Percentiles rank a stretch among this genome's conserved stretches.
Evolutionary conservation across 2,113 vertebrate species (phyloP).

Genomic region (Chlorodrepanis virens): DNA sequence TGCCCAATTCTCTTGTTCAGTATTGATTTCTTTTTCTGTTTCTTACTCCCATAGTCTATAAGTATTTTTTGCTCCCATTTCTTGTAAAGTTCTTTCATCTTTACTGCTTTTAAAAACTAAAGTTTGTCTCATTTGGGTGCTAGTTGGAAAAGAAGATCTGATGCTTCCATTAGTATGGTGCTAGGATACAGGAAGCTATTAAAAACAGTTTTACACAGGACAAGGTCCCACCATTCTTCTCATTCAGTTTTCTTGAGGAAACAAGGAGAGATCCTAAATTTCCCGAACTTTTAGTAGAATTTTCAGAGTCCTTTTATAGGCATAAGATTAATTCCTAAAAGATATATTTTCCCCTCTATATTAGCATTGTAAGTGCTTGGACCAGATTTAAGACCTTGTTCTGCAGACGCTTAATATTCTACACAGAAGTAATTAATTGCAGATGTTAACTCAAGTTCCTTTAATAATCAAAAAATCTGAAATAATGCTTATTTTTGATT

Average conservation of each 20-base stretch:
- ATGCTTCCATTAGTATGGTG: background rate
- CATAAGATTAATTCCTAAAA: background rate
- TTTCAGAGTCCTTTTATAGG: background rate
- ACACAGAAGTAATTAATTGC: background rate
- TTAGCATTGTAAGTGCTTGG: background rate
- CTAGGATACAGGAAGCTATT: background rate
- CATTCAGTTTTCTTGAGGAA: background rate
- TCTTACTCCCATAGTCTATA: background rate
- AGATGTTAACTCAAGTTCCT: constrained; percentile 3
- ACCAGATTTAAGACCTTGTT: background rate
- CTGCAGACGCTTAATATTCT: background rate
- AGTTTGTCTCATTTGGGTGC: background rate
- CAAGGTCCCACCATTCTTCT: background rate
- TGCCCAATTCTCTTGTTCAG: background rate
- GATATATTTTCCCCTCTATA: rapidly evolving
- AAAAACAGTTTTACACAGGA: background rate
- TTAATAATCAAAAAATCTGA: background rate
- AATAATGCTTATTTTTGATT: background rate
- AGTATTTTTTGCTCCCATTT: background rate
- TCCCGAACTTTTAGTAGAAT: background rate
- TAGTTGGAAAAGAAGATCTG: background rate
- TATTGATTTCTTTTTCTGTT: background rate
- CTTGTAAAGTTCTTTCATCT: background rate
- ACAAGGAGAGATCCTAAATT: background rate
- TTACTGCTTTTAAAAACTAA: background rate